Base-by-base conservation (phyloP, 2,888 invertebrate genomes). In the Cantharis lateralis region DNA sequence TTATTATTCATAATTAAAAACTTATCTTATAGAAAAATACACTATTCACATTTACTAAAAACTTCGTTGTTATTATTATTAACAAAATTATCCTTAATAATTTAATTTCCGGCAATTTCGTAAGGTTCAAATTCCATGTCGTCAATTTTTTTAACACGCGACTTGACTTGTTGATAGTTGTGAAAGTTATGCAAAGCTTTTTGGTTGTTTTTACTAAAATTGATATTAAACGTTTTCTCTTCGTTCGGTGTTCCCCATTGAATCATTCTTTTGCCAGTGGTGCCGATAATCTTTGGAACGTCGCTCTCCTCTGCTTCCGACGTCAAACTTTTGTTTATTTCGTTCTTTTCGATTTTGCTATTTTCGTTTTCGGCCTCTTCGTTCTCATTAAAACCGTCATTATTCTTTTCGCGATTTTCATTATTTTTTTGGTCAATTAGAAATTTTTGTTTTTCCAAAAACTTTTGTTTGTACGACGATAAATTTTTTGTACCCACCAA, bases 71-170 rank as follows among this genome's bases (percentile, higher is more conserved):
- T 66, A 48, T 9, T 48, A 48, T 48, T 48, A 48, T 48, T 48
- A n/a, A 66, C 16, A 63, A 13, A 68, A 15, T 24, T 18, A 68
- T 71, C 68, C 74, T 10, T 3, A 26, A 66, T 66, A 20, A n/a
- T 24, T 62, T 75, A 71, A 26, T 28, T 71, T 32, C 71, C 85
- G 70, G 88, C 87, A 63, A 88, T 84, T 83, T 88, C 88, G 78
- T 88, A 88, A 13, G 86, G 83, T 88, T 96, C 95, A 82, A 96
- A 96, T 82, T 95, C 95, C 92, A 96, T 96, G 83, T 95, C 95
- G 64, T 94, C 93, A 82, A 93, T 93, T 86, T 93, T 93, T 80
- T 91, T 92, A 11, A 91, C 89, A 79, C 88, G 89, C 81, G 79
- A 78, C 69, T 92, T 92, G 84, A 91, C 90, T 84, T 92, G 91